phyloP scores from a whole-genome alignment of 2,888 invertebrate genomes.

The Trachelus iudaicus region DNA sequence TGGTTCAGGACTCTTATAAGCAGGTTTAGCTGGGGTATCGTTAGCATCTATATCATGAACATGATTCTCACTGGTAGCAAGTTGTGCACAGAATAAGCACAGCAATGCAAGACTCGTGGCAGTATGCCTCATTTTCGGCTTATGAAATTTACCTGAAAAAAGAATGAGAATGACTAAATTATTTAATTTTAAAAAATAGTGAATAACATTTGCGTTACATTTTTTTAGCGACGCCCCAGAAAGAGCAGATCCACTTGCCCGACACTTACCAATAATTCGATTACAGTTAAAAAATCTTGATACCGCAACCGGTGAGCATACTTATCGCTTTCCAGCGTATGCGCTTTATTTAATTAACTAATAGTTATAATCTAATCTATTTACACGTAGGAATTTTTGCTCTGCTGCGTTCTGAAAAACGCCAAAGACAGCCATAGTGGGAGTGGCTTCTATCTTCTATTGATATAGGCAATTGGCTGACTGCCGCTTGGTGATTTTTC shows the following conservation, averaged over 20 bases:
- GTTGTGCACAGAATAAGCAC: conserved; percentile 25
- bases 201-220: background rate
- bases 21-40: conserved; percentile 23
- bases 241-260: background rate
- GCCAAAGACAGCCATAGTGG: background rate
- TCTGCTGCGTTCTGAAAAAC: conserved; percentile 38
- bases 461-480: background rate
- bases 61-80: conserved; percentile 26
- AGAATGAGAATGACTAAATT: background rate
- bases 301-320: background rate
- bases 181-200: background rate
- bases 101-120: conserved; percentile 22
- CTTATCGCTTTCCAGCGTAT: background rate
- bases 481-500: background rate
- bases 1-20: conserved; percentile 79
- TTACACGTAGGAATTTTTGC: conserved; percentile 39
- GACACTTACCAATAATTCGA: conserved; percentile 6
- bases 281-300: background rate
- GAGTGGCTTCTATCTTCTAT: background rate
- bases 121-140: conserved; percentile 40
- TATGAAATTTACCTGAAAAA: conserved; percentile 42
- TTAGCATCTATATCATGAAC: conserved; percentile 36
- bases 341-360: conserved; percentile 44
- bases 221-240: background rate
- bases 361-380: conserved; percentile 51